Evolutionary conservation across 2,113 vertebrate genomes (phyloP).

Genomic region (Aix galericulata): DNA sequence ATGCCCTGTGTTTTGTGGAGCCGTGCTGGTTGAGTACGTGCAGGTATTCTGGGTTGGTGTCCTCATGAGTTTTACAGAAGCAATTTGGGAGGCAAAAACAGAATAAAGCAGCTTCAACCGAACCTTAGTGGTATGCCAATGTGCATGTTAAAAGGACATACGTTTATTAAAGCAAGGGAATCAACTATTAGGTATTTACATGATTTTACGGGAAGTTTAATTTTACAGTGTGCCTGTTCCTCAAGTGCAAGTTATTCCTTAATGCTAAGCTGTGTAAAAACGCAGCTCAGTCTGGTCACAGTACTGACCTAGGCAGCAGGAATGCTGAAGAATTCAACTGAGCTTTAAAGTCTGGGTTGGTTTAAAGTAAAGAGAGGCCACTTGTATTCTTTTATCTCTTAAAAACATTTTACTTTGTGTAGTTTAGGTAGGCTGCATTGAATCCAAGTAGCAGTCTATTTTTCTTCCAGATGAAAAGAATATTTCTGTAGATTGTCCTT

Average conservation of each 20-base stretch:
- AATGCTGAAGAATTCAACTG: not conserved
- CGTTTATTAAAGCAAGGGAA: not conserved
- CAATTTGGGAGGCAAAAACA: not conserved
- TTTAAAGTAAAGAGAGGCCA: not conserved
- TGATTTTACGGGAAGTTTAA: not conserved
- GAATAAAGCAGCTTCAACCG: not conserved
- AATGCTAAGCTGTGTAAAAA: not conserved
- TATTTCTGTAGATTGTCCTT: not conserved
- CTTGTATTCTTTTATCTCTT: not conserved
- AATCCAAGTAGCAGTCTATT: not conserved
- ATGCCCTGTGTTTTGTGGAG: not conserved
- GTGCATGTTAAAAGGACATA: not conserved
- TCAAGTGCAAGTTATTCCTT: not conserved
- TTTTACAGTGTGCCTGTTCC: not conserved
- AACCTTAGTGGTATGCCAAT: not conserved
- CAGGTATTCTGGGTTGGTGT: not conserved
- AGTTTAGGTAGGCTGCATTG: not conserved
- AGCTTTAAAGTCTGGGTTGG: not conserved
- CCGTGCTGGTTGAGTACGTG: not conserved
- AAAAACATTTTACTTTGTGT: slow-evolving; percentile 16
- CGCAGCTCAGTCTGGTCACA: not conserved
- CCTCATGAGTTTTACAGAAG: not conserved
- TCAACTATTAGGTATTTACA: not conserved
- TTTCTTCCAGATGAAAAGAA: not conserved
- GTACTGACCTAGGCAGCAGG: not conserved